These are phyloP conservation scores for Galaxea fascicularis DNA, from an alignment of 92 coral and sea anemone species.

Conservation along the genomic window DNA sequence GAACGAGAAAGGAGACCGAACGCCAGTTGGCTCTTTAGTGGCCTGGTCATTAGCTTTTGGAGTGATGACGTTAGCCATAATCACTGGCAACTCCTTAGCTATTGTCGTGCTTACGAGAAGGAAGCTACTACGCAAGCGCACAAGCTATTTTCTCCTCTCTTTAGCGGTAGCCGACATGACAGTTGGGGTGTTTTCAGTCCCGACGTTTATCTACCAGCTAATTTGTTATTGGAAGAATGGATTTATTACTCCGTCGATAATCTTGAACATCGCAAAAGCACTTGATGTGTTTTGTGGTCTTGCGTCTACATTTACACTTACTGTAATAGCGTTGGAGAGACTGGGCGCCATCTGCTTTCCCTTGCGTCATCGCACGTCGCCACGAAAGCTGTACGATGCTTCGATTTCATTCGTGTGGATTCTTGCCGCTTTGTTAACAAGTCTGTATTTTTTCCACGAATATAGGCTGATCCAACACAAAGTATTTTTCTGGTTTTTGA, in stretches of 20 bases:
- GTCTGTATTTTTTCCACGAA: constrained; percentile 71
- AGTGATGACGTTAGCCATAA: constrained; percentile 67
- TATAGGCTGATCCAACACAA: constrained; percentile 72
- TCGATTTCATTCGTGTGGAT: constrained; percentile 80
- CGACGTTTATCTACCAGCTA: constrained; percentile 77
- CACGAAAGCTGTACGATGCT: constrained; percentile 62
- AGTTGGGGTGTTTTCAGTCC: constrained; percentile 83
- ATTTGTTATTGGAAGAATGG: constrained; percentile 43
- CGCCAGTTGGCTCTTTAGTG: constrained; percentile 39
- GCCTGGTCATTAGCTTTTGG: constrained; percentile 80
- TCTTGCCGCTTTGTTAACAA: constrained; percentile 73
- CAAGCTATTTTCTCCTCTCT: constrained; percentile 79
- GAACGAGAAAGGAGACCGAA: constrained; percentile 13
- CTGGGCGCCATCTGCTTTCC: constrained; percentile 84
- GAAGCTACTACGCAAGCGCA: constrained; percentile 79
- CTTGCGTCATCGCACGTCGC: constrained; percentile 75
- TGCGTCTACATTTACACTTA: constrained; percentile 83
- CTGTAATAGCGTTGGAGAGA: constrained; percentile 85
- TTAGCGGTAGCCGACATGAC: constrained; percentile 79
- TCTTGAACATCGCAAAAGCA: constrained; percentile 62
- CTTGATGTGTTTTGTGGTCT: constrained; percentile 83
- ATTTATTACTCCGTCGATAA: constrained; percentile 16
- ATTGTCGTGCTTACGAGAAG: constrained; percentile 80
- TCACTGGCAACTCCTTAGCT: constrained; percentile 75
- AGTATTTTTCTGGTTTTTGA: constrained; percentile 81